Evolutionary conservation across 2,113 vertebrate species (phyloP).

Genomic region (Gopherus flavomarginatus): DNA sequence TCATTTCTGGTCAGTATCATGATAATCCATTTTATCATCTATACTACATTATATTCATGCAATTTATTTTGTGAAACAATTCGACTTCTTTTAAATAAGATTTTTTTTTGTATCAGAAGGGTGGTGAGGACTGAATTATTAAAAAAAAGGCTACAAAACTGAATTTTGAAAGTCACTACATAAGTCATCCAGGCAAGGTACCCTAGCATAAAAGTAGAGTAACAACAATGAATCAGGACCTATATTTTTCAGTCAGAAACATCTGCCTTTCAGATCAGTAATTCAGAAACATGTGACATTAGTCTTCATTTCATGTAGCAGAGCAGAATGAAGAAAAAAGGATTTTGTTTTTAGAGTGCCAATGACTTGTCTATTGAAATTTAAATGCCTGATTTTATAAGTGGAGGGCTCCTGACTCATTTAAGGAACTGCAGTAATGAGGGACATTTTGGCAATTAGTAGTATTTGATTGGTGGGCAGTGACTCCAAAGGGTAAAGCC

Average conservation of each 20-base stretch:
- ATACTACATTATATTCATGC: neutral
- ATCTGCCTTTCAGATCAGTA: neutral
- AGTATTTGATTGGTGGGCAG: neutral
- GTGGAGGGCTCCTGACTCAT: neutral
- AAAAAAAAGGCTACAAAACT: neutral
- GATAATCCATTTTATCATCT: neutral
- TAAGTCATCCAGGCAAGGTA: neutral
- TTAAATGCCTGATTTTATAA: neutral
- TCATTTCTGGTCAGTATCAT: neutral
- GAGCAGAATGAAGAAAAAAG: neutral
- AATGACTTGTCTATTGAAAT: neutral
- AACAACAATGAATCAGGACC: neutral
- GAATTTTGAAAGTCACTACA: neutral
- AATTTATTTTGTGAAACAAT: neutral
- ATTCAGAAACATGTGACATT: neutral
- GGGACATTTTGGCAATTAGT: slow-evolving; percentile 30
- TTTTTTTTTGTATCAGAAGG: neutral
- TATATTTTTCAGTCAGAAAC: neutral
- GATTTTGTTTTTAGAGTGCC: neutral
- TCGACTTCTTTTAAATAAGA: neutral
- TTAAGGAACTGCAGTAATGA: neutral
- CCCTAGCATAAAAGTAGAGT: neutral
- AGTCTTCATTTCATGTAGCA: neutral
- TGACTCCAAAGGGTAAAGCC: slow-evolving; percentile 38
- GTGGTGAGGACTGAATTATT: neutral